A percentile compares a stretch with the other conserved stretches of the same genome.
phyloP scores from a whole-genome alignment of 2,797 vertebrate species.

The Myotis planiceps region DNA sequence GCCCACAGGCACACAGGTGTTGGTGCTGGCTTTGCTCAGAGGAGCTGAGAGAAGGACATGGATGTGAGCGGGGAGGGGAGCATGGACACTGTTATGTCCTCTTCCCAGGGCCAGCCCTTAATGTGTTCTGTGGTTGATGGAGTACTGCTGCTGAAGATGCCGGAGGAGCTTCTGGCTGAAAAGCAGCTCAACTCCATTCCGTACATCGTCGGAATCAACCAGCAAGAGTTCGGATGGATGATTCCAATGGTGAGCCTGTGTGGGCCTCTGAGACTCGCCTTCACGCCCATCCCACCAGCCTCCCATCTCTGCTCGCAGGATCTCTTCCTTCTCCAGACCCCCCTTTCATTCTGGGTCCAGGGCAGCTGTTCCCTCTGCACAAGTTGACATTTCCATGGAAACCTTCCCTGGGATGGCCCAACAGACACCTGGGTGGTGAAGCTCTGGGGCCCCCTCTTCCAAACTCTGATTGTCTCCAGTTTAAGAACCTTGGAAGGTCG shows the following conservation, averaged over 20 bases:
- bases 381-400: not conserved
- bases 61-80: not conserved
- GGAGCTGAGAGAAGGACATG: rapidly evolving
- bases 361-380: not conserved
- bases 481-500: not conserved
- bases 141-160: not conserved
- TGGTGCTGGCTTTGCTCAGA: not conserved
- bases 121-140: slow-evolving; percentile 14
- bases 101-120: not conserved
- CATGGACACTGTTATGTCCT: rapidly evolving
- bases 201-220: slow-evolving; percentile 17
- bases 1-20: not conserved
- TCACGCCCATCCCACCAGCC: rapidly evolving
- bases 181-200: slow-evolving; percentile 36
- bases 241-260: slow-evolving; percentile 10
- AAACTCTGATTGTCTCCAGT: not conserved
- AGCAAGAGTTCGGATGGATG: slow-evolving; percentile 39
- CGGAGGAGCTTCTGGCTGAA: slow-evolving; percentile 5
- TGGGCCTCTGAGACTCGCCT: not conserved
- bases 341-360: not conserved
- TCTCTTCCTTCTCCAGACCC: not conserved
- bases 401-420: not conserved
- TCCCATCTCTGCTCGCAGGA: not conserved
- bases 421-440: not conserved
- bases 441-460: rapidly evolving